Evolutionary conservation across 2,113 vertebrate genomes (phyloP), one percentile per base, ranked within the genome.

Genomic region (Cervus canadensis): DNA sequence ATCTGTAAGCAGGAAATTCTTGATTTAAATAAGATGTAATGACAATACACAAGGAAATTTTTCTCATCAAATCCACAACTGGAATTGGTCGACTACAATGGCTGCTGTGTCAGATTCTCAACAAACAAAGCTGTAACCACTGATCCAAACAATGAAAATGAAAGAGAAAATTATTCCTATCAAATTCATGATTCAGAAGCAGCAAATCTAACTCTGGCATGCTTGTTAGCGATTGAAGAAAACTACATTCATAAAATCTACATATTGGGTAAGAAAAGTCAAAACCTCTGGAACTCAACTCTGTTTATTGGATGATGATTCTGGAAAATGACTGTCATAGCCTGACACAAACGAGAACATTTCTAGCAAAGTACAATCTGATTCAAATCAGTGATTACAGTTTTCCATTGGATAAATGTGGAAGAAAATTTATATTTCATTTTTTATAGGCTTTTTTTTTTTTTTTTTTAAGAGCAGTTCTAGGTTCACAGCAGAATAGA

Each of bases 251-350:
- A 90, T 87, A 95, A 97, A 96, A 96, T 82, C 52, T 94, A 76
- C 81, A 95, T 95, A 93, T 67, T 85, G 85, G 48, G 64, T 78
- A 83, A 90, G 43, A 87, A 95, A 95, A 95, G 87, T 91, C 40
- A 52, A 91, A 97, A 95, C 48, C 26, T 87, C 59, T 95, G 94
- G 90, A 81, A 78, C 11, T 50, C 71, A 16, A 60, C 56, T 95
- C 93, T 96, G 94, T 95, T 97, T 96, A 95, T 92, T 97, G 94
- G 94, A 95, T 67, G 54, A 76, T 33, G n/a, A 87, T 67, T 94
- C 94, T 95, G 97, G 97, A 97, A 97, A 98, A 92, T 33, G 85
- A 84, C 54, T 87, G 92, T 96, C 95, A 94, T 43, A 88, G 87
- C 84, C 79, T 33, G 54, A 97, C 36, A 67, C 4, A 10, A 94